Conservation (phyloP, 2,113 vertebrate genomes). For the Larimichthys crocea region DNA sequence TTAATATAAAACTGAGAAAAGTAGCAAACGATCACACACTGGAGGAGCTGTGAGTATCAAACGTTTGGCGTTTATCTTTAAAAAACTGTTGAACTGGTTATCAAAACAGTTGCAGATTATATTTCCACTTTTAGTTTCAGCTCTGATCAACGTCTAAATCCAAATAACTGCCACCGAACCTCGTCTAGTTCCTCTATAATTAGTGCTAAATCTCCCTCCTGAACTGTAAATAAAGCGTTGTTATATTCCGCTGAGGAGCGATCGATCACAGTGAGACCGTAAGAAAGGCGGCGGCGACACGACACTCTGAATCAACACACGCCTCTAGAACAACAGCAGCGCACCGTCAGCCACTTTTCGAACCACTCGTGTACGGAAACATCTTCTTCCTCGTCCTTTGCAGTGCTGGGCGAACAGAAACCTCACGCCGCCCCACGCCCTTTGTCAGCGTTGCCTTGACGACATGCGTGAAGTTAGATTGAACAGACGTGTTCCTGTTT, state of each 20-base stretch:
- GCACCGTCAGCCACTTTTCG: background rate
- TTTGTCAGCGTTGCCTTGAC: background rate
- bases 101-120: too few relatives aligned
- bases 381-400: background rate
- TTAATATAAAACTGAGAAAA: background rate
- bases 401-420: background rate
- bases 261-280: background rate
- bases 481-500: slow-evolving; percentile 20
- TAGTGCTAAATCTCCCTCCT: background rate
- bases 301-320: background rate
- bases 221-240: background rate
- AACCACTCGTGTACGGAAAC: background rate
- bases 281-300: background rate
- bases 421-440: too few relatives aligned
- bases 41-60: background rate
- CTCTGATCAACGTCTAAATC: too few relatives aligned
- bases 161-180: background rate
- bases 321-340: background rate
- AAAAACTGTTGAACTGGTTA: background rate
- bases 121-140: too few relatives aligned
- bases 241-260: too few relatives aligned
- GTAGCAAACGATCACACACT: background rate
- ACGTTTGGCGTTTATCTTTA: background rate
- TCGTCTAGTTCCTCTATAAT: background rate
- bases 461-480: background rate